Evolutionary conservation across 2,113 vertebrate species (phyloP).

Genomic region (Aythya baeri): DNA sequence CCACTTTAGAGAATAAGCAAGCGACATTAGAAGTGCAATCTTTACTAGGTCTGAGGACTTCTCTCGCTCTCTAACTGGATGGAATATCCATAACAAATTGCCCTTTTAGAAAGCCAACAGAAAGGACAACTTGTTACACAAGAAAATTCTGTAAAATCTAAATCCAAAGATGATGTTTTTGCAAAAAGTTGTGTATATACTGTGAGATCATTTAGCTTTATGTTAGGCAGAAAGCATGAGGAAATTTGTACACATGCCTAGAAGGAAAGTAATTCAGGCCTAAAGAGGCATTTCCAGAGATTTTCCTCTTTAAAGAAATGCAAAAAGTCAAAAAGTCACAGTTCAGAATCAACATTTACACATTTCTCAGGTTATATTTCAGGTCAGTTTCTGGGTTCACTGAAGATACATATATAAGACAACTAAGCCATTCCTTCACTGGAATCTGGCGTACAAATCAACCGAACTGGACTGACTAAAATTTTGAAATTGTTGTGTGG

Average conservation of each 20-base stretch:
- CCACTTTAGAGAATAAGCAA: background rate
- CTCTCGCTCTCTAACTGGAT: background rate
- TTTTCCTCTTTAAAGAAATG: background rate
- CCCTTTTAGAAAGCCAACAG: background rate
- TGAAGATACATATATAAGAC: background rate
- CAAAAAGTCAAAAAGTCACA: background rate
- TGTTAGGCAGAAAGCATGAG: background rate
- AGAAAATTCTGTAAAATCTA: background rate
- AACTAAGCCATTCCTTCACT: background rate
- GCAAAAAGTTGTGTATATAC: fast-evolving
- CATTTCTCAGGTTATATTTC: background rate
- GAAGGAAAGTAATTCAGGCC: background rate
- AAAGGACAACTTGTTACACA: background rate
- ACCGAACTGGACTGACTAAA: background rate
- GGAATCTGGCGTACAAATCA: background rate
- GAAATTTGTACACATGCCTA: background rate
- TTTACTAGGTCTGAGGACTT: background rate
- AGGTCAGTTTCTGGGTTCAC: background rate
- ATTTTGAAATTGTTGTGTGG: background rate
- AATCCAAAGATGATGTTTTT: background rate
- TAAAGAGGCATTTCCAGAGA: background rate
- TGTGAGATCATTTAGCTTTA: background rate
- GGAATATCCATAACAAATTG: background rate
- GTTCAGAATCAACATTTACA: background rate
- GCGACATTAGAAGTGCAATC: background rate